Percentiles rank a stretch among this genome's conserved stretches.
Evolutionary conservation across 23 tunicate genomes (phyloP).

Genomic region (Phallusia fumigata): DNA sequence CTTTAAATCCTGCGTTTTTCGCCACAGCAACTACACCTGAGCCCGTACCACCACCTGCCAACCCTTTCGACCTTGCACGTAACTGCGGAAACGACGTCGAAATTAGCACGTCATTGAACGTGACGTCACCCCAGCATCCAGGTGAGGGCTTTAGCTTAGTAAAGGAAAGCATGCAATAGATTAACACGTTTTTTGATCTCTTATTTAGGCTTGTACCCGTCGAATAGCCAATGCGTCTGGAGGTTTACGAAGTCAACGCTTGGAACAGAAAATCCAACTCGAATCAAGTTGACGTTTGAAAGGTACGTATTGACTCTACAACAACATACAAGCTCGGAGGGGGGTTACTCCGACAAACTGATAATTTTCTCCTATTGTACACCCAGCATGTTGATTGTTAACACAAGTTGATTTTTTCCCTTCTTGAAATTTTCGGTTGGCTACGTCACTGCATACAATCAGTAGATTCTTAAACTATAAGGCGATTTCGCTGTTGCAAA

Average conservation of each 20-base stretch:
- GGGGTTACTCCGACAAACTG: too few species aligned
- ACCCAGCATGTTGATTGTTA: too few species aligned
- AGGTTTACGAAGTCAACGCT: not conserved
- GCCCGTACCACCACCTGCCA: slow-evolving; percentile 7
- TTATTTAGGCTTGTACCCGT: slow-evolving; percentile 40
- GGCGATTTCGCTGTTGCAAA: too few species aligned
- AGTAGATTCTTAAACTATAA: too few species aligned
- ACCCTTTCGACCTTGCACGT: not conserved
- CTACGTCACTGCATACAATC: too few species aligned
- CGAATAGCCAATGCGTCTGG: slow-evolving; percentile 48
- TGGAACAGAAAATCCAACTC: not conserved
- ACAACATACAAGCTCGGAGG: too few species aligned
- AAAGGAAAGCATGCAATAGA: not conserved
- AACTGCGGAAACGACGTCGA: not conserved
- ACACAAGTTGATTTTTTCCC: not conserved
- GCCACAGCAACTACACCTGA: not conserved
- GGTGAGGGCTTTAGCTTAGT: not conserved
- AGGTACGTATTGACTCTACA: not conserved
- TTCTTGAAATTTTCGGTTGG: too few species aligned
- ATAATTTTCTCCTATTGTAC: too few species aligned
- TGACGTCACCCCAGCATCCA: slow-evolving; percentile 14
- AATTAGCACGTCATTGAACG: not conserved
- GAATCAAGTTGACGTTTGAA: slow-evolving; percentile 13
- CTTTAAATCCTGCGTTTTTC: too few species aligned
- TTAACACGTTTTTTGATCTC: not conserved